These are phyloP conservation scores for Reticulitermes speratus DNA, from an alignment of 1,140 invertebrate genomes.

Conservation along the genomic window DNA sequence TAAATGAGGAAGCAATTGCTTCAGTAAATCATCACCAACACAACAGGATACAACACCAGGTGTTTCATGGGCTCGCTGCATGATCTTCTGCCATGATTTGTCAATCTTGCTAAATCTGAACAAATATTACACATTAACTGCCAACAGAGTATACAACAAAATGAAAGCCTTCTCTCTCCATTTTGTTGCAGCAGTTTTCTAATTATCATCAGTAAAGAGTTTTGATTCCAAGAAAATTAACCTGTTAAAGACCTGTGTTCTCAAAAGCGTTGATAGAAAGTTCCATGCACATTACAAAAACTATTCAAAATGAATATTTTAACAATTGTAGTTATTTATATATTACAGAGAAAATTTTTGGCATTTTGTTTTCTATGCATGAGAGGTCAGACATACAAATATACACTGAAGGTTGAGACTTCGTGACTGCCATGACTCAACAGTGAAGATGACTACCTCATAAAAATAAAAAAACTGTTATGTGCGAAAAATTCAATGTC, in stretches of 20 bases:
- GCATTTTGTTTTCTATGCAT: too few species aligned
- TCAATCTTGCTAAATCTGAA: conserved; percentile 91
- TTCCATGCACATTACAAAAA: too few species aligned
- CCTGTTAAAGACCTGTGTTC: background rate
- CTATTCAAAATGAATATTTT: too few species aligned
- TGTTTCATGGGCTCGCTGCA: conserved; percentile 92
- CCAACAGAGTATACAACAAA: background rate
- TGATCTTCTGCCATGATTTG: conserved; percentile 98
- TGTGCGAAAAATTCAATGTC: too few species aligned
- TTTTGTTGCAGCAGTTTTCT: background rate
- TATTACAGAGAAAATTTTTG: too few species aligned
- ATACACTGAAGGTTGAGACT: too few species aligned
- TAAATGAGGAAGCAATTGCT: conserved; percentile 90
- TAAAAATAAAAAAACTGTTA: too few species aligned
- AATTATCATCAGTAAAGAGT: background rate
- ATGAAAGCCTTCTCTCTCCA: background rate
- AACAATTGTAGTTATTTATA: too few species aligned
- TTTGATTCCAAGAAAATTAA: background rate
- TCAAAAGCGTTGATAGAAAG: too few species aligned
- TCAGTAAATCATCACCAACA: conserved; percentile 91
- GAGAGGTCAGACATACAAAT: too few species aligned
- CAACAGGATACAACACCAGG: conserved; percentile 94
- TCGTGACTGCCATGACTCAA: too few species aligned
- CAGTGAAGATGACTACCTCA: too few species aligned
- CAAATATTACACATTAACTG: background rate